Percentiles rank a stretch among this genome's conserved stretches.
Evolutionary conservation across 2,888 invertebrate species (phyloP).

Genomic region (Xestia sexstrigata): DNA sequence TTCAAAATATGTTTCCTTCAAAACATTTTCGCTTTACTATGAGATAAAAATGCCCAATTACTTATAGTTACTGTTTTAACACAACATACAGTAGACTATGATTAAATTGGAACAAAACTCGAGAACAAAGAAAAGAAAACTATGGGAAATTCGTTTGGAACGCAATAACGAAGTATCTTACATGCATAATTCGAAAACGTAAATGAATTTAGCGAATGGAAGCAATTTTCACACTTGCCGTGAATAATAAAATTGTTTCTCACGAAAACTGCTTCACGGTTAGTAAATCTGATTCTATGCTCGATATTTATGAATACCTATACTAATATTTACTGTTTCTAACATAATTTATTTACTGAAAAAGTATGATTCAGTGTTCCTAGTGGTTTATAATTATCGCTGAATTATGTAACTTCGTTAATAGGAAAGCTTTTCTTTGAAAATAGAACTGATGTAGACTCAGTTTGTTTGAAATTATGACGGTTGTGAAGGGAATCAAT

Average conservation of each 20-base stretch:
- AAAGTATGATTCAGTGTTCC: background rate
- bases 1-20: background rate
- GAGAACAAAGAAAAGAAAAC: slow-evolving; percentile 62
- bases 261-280: slow-evolving; percentile 73
- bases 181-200: slow-evolving; percentile 75
- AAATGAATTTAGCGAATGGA: slow-evolving; percentile 72
- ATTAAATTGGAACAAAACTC: slow-evolving; percentile 29
- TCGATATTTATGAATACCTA: slow-evolving; percentile 52
- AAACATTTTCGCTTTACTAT: background rate
- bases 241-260: slow-evolving; percentile 75
- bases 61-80: background rate
- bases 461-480: background rate
- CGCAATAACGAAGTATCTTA: slow-evolving; percentile 61
- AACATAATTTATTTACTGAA: slow-evolving; percentile 27
- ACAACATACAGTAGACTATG: background rate
- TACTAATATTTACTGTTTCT: slow-evolving; percentile 48
- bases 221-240: slow-evolving; percentile 77
- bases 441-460: slow-evolving; percentile 1
- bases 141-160: slow-evolving; percentile 66
- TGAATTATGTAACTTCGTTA: slow-evolving; percentile 11
- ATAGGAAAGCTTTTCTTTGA: background rate
- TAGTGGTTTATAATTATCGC: slow-evolving; percentile 6
- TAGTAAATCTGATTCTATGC: slow-evolving; percentile 70
- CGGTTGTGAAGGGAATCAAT: background rate
- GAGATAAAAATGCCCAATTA: background rate